A percentile compares a stretch with the other conserved stretches of the same genome.
Conservation (phyloP, 2,113 vertebrate genomes). For the Festucalex cinctus region DNA sequence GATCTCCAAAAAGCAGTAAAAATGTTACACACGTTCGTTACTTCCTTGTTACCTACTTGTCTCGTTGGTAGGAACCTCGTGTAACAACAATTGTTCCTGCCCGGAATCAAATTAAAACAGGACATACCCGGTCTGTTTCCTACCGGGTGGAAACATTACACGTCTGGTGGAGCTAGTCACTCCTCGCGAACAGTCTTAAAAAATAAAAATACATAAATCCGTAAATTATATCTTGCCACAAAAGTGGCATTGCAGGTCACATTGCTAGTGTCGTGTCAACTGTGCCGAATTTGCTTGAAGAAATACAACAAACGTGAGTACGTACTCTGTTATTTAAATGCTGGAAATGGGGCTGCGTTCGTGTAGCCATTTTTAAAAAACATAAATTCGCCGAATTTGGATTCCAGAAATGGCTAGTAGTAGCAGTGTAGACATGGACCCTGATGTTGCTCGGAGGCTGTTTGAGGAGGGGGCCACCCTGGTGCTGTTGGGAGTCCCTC, state of each 20-base stretch:
- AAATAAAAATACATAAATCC: background rate
- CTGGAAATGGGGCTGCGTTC: background rate
- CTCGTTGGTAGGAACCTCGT: background rate
- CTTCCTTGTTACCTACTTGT: too few relatives aligned
- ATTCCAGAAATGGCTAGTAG: constrained; percentile 48
- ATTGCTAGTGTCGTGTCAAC: background rate
- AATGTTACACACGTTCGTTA: too few relatives aligned
- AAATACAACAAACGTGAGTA: background rate
- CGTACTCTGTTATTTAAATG: background rate
- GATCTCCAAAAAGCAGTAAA: too few relatives aligned
- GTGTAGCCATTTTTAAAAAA: background rate
- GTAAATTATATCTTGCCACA: background rate
- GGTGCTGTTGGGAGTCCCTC: constrained; percentile 83
- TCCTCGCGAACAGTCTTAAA: background rate
- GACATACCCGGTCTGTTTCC: background rate
- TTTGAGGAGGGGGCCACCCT: constrained; percentile 91
- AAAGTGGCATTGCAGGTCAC: background rate
- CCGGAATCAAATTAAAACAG: background rate
- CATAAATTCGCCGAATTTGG: background rate
- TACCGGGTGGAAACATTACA: too few relatives aligned
- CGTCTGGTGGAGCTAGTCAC: too few relatives aligned
- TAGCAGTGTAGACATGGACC: constrained; percentile 73
- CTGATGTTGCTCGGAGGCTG: constrained; percentile 80
- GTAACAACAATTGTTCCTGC: background rate
- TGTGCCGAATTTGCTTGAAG: background rate